phyloP scores from a whole-genome alignment of 92 coral and sea anemone species.

The Pocillopora grandis region DNA sequence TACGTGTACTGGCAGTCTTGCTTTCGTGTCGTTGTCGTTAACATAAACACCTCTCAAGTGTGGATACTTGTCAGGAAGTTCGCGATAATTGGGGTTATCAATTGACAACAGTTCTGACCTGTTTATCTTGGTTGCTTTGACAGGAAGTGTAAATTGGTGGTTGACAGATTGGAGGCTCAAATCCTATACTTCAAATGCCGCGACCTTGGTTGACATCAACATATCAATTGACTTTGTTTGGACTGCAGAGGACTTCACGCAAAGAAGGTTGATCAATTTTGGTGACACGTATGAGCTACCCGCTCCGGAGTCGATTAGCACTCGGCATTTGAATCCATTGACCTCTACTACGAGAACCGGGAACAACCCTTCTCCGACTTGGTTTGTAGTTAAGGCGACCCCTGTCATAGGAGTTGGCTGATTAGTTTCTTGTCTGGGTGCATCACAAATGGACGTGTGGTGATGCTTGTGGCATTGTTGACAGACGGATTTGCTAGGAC shows the following conservation, averaged over 20 bases:
- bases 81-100: slow-evolving; percentile 41
- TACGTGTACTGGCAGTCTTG: slow-evolving; percentile 18
- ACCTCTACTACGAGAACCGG: no score
- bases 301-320: slow-evolving; percentile 22
- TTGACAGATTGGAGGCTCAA: slow-evolving; percentile 22
- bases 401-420: no score
- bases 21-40: slow-evolving; percentile 34
- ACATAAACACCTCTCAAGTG: slow-evolving; percentile 27
- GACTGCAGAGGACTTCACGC: neutral
- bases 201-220: slow-evolving; percentile 12
- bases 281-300: neutral
- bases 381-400: no score
- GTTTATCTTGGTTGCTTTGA: slow-evolving; percentile 23
- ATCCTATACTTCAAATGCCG: slow-evolving; percentile 20
- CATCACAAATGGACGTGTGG: slow-evolving; percentile 55
- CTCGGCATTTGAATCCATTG: slow-evolving; percentile 1
- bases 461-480: slow-evolving; percentile 47
- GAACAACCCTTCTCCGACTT: no score
- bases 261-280: neutral
- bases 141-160: slow-evolving; percentile 22
- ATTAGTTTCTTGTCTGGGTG: no score
- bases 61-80: slow-evolving; percentile 18
- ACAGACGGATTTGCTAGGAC: slow-evolving; percentile 22
- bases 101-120: slow-evolving; percentile 39
- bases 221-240: slow-evolving; percentile 20